Base-by-base conservation (phyloP, 2,797 vertebrate genomes). In the Cercopithecus hamlyni region DNA sequence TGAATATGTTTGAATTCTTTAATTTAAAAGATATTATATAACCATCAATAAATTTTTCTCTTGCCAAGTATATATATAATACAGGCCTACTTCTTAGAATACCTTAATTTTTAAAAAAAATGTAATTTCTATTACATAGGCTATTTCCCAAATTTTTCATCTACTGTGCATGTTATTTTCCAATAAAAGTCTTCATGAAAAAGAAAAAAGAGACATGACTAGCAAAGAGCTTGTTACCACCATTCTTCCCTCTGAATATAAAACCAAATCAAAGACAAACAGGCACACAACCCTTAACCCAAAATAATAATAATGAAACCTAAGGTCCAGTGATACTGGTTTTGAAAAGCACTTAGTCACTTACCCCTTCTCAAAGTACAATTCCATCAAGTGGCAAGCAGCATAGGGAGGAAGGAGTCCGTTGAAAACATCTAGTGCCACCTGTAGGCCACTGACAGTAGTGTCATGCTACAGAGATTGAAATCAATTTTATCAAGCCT, bases 301-400 rank as follows among this genome's bases (percentile, higher is more conserved):
- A 55, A 30, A 95, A 50, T 12, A 70, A 76, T 3, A 57, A 73
- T n/a, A 43, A 52, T 27, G 50, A 43, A 67, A 33, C 5, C 30
- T 24, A 13, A 9, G 36, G 20, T 9, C 22, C 61, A 92, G 52
- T 11, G 70, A 70, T 41, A n/a, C 3, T 72, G 84, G 77, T 43
- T 84, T 89, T 90, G 72, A 52, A 64, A 95, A 96, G 48, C 30
- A 45, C 20, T 58, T 55, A 86, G 77, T 96, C 96, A 98, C 99
- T 97, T 98, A 98, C 99, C 99, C 99, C 84, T 98, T 97, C 97
- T 99, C 99, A 88, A 99, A 98, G 97, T 99, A 99, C 98, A 99
- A 98, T 98, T 99, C 99, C 98, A 99, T 99, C 93, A 99, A 96
- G 82, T 99, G 99, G 98, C 99, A 99, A 96, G 99, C 98, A 50